Base-by-base conservation (phyloP, 2,113 vertebrate species). In the Carettochelys insculpta region DNA sequence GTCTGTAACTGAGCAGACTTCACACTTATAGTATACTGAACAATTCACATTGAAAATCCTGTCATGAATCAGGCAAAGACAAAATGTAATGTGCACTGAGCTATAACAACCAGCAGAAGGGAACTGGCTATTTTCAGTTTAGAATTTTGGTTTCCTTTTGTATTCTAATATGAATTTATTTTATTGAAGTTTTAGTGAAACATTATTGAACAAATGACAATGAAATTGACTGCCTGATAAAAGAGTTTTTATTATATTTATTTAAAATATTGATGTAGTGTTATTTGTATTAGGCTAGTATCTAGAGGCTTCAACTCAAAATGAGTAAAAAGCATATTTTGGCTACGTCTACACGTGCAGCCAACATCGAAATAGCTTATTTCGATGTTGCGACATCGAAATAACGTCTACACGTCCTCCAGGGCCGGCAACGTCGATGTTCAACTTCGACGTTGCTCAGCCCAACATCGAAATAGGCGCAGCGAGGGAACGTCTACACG, bases 281-380 rank as follows among this genome's bases (percentile, higher is more conserved):
- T 90, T 91, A 9, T 24, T 92, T 83, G 90, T 86, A 75, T 77
- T 92, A 77, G 11, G 87, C 61, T 8, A 52, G 38, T 43, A 95
- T 22, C 47, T 80, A 89, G 47, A 90, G 86, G 25, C 54, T 91
- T 25, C 75, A 82, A 53, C 82, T 90, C 56, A 0, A 8, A 29
- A 76, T 88, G 48, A 92, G n/a, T 1, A 75, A 52, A 92, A 90
- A 31, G 54, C 79, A 50, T 52, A 89, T 78, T 80, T 94, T 90
- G n/a, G n/a, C n/a, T n/a, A n/a, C n/a, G n/a, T n/a, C n/a, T n/a
- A n/a, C n/a, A n/a, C n/a, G n/a, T n/a, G n/a, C n/a, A n/a, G n/a
- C n/a, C n/a, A n/a, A n/a, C n/a, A n/a, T n/a, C n/a, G n/a, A n/a
- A n/a, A n/a, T n/a, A n/a, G n/a, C n/a, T n/a, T n/a, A n/a, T n/a